Evolutionary conservation across 2,888 invertebrate genomes (phyloP), one percentile per base, ranked within the genome.

Genomic region (Tetranychus truncatus): DNA sequence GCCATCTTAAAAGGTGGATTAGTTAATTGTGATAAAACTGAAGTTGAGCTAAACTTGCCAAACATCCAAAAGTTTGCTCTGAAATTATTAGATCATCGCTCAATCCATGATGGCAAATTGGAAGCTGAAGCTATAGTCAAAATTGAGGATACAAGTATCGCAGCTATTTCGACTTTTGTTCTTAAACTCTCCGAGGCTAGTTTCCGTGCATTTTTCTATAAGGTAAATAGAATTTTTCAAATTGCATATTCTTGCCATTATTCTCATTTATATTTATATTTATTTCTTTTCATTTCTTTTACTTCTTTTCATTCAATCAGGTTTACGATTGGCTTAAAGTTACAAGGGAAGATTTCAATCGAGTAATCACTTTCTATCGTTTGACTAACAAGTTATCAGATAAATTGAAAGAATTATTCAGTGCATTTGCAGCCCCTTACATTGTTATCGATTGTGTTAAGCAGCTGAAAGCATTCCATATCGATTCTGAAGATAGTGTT

Each of bases 161-260:
- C 89, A 78, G 88, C 91, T 0, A 84, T 95, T n/a, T 88, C 90
- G 1, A 85, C 88, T 73, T 86, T 94, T 80, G 88, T 93, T 45
- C 83, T 95, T 74, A 94, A 94, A 83, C 84, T 95, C 45, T 93
- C 93, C 0, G 95, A 95, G 82, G 88, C 88, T 1, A 88, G 88
- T 67, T 96, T 96, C 83, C 87, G 91, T 77, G 93, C 95, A 0
- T 86, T 95, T 80, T 93, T 92, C 83, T 89, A 89, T 80, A 83
- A 82, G 81, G 81, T 83, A 71, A 34, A 34, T 69, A 6, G 2
- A 21, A 6, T 6, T 69, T 71, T 65, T 69, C 18, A 8, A 34
- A 44, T 34, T 46, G 21, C 21, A n/a, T 6, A 45, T 9, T 45
- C 15, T 34, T 72, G 0, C n/a, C 15, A 44, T 18, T 24, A 74